Percentiles rank a stretch among this genome's conserved stretches.
These are phyloP conservation scores for Serrognathus titanus DNA, from an alignment of 2,888 invertebrate species.

Conservation along the genomic window DNA sequence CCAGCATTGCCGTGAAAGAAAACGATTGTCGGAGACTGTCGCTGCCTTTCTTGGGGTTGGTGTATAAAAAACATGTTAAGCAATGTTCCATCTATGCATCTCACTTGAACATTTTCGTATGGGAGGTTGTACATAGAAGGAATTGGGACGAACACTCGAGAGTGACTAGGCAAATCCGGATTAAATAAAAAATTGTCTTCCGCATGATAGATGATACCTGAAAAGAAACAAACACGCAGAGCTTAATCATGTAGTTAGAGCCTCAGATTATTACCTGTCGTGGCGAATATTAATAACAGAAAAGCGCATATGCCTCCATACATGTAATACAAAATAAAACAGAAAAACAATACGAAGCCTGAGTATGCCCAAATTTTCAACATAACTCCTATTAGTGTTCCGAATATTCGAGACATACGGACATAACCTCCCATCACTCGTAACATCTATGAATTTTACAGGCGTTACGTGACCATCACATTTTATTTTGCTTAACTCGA, in stretches of 20 bases:
- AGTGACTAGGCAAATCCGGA: constrained; percentile 85
- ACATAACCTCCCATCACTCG: constrained; percentile 44
- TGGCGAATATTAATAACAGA: constrained; percentile 64
- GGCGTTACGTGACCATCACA: too few relatives aligned
- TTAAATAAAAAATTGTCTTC: constrained; percentile 86
- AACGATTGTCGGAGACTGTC: constrained; percentile 75
- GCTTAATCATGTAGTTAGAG: constrained; percentile 1
- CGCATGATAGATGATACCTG: constrained; percentile 79
- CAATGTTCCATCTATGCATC: constrained; percentile 71
- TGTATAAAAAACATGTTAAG: constrained; percentile 80
- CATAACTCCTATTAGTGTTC: constrained; percentile 54
- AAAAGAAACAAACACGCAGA: constrained; percentile 26
- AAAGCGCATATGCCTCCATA: constrained; percentile 76
- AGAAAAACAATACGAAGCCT: constrained; percentile 67
- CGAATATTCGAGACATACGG: constrained; percentile 45
- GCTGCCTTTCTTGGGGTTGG: constrained; percentile 65
- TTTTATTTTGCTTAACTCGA: too few relatives aligned
- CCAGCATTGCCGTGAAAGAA: constrained; percentile 97
- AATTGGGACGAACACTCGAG: constrained; percentile 81
- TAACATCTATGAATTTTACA: too few relatives aligned
- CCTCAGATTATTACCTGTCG: constrained; percentile 57
- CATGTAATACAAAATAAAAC: constrained; percentile 77
- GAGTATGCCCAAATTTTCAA: constrained; percentile 77
- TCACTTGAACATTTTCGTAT: constrained; percentile 77
- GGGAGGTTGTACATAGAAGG: constrained; percentile 84